Base-by-base conservation (phyloP, 2,888 invertebrate genomes). In the Helicoverpa assulta region DNA sequence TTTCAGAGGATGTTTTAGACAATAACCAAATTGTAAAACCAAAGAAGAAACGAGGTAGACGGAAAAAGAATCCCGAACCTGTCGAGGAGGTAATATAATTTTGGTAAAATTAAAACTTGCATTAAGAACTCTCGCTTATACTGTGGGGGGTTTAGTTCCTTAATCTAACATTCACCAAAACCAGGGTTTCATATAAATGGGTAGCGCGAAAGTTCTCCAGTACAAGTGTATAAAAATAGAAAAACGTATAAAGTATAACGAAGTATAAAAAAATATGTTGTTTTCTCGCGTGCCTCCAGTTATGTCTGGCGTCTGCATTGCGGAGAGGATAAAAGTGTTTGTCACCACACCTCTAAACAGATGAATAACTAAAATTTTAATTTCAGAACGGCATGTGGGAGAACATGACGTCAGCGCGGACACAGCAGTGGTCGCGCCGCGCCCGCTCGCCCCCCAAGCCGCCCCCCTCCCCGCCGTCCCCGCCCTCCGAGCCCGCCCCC, bases 331-430 rank as follows among this genome's bases (percentile, higher is more conserved):
- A 12, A 37, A 12, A 37, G 2, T 12, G 2, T 37, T 10, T 12
- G 12, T 37, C 33, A 33, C 10, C 37, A 37, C 37, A 7, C 0
- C 8, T 33, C 7, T 8, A 37, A 12, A 37, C 37, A 37, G 10
- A 10, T 26, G 61, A 60, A 70, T 53, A 43, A 53, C 57, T 76
- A 33, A 26, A 26, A 26, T 12, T 0, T 40, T 33, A 5, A 26
- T 8, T 10, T 2, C 78, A 94, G 94, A 92, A 94, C 73, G 93
- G 93, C 43, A 78, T 89, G 66, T 95, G 94, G 92, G 95, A 96
- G 88, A 91, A 95, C 85, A 96, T 96, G 95, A 95, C 94, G 74
- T 95, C 95, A 0, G 96, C 96, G 54, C 94, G 96, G 63, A 96
- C 96, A 77, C 95, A 96, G 92, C 90, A 96, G 89, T 93, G 96